Evolutionary conservation across 2,797 vertebrate genomes (phyloP).

Genomic region (Micropoecilia bifurca): DNA sequence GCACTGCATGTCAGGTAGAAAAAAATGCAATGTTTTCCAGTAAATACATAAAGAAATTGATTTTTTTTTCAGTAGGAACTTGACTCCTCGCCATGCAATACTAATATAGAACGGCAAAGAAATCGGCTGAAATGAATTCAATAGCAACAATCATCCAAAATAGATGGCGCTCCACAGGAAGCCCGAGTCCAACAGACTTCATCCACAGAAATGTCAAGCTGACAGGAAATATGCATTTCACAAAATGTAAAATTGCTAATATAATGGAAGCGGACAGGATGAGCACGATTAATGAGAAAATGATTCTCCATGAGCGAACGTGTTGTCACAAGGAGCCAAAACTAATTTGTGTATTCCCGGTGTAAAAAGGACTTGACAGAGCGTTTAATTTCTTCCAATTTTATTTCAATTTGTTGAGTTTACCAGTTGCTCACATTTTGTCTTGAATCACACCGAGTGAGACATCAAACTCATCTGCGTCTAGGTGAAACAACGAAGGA

Average conservation of each 20-base stretch:
- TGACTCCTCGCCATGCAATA: constrained; percentile 33
- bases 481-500: neutral
- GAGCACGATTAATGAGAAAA: constrained; percentile 59
- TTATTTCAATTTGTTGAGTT: constrained; percentile 12
- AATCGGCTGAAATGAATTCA: constrained; percentile 61
- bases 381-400: constrained; percentile 27
- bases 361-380: constrained; percentile 34
- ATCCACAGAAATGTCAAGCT: constrained; percentile 56
- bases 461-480: neutral
- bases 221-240: constrained; percentile 54
- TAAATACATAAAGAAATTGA: constrained; percentile 47
- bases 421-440: constrained; percentile 8
- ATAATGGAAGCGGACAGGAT: constrained; percentile 51
- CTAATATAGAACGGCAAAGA: constrained; percentile 44
- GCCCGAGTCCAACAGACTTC: constrained; percentile 40
- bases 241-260: constrained; percentile 47
- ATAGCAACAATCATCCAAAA: constrained; percentile 63
- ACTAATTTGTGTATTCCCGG: constrained; percentile 37
- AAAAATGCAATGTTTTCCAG: constrained; percentile 42
- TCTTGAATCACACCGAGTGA: constrained; percentile 14
- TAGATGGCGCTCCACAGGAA: constrained; percentile 44
- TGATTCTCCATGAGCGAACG: constrained; percentile 32
- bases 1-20: constrained; percentile 29
- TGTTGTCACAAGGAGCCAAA: constrained; percentile 29
- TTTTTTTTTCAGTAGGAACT: constrained; percentile 32